These are phyloP conservation scores for Cygnus buccinator DNA, from an alignment of 2,113 vertebrate species.

Conservation along the genomic window DNA sequence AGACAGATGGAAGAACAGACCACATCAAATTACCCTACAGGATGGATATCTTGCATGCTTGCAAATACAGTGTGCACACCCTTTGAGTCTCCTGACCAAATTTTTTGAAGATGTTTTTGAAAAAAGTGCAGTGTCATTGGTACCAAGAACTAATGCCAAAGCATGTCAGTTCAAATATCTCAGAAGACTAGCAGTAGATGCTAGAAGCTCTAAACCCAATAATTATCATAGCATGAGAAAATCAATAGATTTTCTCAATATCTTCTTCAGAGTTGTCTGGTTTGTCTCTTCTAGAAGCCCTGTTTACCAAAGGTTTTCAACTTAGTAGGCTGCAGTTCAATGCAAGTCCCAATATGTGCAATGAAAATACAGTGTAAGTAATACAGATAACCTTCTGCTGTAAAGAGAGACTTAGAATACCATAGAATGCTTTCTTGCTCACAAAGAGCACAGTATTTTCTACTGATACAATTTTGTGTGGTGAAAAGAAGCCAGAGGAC, in stretches of 20 bases:
- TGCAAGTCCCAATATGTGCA: not conserved
- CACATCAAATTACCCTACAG: not conserved
- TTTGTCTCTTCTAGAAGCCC: slow-evolving; percentile 51
- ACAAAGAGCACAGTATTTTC: not conserved
- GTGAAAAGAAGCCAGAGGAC: not conserved
- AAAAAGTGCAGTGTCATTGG: not conserved
- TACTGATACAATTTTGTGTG: not conserved
- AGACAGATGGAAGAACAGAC: not conserved
- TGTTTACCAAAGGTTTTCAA: not conserved
- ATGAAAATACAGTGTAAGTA: not conserved
- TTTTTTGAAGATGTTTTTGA: not conserved
- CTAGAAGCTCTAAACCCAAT: slow-evolving; percentile 9
- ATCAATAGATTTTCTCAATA: not conserved
- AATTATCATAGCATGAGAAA: slow-evolving; percentile 27
- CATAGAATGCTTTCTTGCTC: not conserved
- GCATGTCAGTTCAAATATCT: not conserved
- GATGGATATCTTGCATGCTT: not conserved
- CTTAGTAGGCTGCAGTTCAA: not conserved
- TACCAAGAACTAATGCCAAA: not conserved
- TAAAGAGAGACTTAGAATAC: not conserved
- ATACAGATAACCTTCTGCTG: not conserved
- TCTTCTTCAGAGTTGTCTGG: slow-evolving; percentile 15
- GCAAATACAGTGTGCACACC: not conserved
- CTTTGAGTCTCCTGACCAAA: not conserved
- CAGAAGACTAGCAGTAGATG: not conserved